Conservation (phyloP, 2,113 vertebrate species). For the Vombatus ursinus region DNA sequence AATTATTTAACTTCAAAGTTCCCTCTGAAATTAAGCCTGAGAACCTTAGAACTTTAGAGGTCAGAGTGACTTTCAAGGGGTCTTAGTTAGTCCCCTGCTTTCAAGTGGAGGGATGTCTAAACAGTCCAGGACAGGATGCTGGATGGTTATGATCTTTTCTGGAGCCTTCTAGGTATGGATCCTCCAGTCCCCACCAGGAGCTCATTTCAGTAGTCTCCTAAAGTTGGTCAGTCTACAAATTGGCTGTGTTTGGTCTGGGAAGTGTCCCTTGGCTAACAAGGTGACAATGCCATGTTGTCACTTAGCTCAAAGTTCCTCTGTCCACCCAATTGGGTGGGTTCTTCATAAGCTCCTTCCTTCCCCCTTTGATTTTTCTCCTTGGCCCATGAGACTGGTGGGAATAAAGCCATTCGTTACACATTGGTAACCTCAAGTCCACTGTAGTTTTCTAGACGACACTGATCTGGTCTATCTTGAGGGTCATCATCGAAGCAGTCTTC, state of each 20-base stretch:
- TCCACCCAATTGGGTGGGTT: background rate
- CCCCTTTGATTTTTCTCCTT: rapidly evolving
- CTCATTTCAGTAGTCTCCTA: background rate
- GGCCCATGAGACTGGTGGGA: background rate
- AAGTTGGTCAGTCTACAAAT: background rate
- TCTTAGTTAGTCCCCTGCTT: background rate
- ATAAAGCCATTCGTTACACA: slow-evolving; percentile 74
- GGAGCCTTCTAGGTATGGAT: background rate
- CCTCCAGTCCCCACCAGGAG: background rate
- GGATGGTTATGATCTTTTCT: background rate
- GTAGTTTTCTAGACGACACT: slow-evolving; percentile 83
- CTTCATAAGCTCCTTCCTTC: background rate
- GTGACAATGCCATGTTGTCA: background rate
- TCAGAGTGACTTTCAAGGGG: background rate
- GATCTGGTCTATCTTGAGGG: slow-evolving; percentile 77
- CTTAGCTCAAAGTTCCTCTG: background rate
- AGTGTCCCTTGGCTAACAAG: background rate
- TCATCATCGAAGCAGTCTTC: slow-evolving; percentile 79
- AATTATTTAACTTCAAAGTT: background rate
- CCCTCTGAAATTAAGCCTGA: background rate
- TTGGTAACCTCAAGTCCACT: slow-evolving; percentile 88
- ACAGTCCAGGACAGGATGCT: background rate
- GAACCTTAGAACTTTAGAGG: rapidly evolving
- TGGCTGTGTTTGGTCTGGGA: background rate
- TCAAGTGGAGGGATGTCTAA: rapidly evolving